Conservation (phyloP, 2,797 vertebrate species). For the Falco naumanni region DNA sequence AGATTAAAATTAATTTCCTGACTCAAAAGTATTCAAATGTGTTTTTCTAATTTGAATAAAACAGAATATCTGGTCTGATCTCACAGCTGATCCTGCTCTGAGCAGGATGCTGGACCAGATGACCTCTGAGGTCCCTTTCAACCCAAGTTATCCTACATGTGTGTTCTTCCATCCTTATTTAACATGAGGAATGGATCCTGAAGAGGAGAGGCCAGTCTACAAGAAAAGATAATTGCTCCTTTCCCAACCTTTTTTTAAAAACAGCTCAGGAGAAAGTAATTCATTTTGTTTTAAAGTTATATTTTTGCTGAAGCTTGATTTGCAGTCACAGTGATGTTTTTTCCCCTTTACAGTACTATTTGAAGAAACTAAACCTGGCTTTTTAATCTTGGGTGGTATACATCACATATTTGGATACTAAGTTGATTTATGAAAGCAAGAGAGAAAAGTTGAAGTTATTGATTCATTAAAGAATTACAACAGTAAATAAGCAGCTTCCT, state of each 20-base stretch:
- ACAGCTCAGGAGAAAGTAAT: neutral
- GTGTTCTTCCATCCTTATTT: neutral
- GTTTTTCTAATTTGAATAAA: neutral
- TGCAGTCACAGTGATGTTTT: neutral
- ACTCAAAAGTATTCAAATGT: neutral
- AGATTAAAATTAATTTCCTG: neutral
- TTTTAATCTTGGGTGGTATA: neutral
- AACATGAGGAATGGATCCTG: neutral
- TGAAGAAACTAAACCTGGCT: neutral
- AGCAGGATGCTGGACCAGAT: neutral
- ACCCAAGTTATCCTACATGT: neutral
- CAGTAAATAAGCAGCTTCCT: neutral
- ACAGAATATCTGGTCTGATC: neutral
- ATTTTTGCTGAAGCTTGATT: neutral
- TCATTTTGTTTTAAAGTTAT: neutral
- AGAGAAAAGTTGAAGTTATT: neutral
- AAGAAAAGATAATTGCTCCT: neutral
- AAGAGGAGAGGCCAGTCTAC: neutral
- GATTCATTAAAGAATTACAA: neutral
- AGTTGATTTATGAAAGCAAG: neutral
- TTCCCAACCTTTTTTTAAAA: neutral
- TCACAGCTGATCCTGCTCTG: neutral
- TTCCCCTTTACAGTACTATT: neutral
- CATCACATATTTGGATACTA: neutral
- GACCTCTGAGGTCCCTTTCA: neutral